phyloP scores from a whole-genome alignment of 92 coral and sea anemone genomes.

The Phenganax subtilis region DNA sequence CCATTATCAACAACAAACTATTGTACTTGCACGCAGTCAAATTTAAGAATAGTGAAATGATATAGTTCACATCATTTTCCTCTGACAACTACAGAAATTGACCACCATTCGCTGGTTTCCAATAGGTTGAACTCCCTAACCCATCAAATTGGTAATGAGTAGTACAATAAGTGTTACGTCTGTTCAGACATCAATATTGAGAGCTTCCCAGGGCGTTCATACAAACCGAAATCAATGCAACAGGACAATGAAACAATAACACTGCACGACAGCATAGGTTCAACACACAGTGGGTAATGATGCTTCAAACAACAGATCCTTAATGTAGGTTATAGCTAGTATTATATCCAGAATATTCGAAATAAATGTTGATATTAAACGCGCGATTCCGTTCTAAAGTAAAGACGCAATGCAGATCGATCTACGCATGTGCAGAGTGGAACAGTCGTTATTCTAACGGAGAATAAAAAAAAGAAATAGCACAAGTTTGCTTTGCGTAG shows the following conservation, averaged over 20 bases:
- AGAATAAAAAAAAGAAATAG: too few relatives aligned
- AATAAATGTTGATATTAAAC: neutral
- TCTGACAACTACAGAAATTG: neutral
- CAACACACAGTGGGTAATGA: neutral
- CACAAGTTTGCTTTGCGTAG: too few relatives aligned
- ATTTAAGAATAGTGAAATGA: too few relatives aligned
- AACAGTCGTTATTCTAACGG: too few relatives aligned
- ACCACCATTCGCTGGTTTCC: neutral
- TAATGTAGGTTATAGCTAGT: neutral
- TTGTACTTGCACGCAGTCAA: too few relatives aligned
- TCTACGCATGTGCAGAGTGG: neutral
- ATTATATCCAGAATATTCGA: neutral
- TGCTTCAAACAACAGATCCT: neutral
- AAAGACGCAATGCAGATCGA: neutral
- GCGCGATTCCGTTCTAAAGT: neutral
- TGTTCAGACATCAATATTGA: neutral
- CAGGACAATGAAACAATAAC: neutral
- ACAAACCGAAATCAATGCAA: neutral
- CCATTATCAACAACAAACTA: too few relatives aligned
- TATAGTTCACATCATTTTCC: neutral
- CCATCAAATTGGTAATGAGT: neutral
- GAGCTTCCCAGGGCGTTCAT: neutral
- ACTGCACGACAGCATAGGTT: neutral
- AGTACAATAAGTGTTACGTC: slow-evolving; percentile 1
- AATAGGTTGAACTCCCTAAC: neutral